Evolutionary conservation across 2,113 vertebrate species (phyloP).

Genomic region (Lophochroa leadbeateri): DNA sequence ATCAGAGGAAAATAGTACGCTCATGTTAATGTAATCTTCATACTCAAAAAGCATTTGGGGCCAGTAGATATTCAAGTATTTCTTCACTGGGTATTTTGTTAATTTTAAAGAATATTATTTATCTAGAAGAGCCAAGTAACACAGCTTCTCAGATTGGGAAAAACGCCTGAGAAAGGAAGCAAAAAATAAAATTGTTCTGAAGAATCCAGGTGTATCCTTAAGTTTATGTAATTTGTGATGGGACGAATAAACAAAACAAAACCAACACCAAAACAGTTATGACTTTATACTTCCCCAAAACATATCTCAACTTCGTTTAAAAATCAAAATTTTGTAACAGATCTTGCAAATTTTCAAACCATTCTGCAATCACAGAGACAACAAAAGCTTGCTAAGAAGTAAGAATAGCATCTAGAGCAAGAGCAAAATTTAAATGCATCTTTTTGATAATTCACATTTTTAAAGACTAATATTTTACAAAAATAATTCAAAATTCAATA

Average conservation of each 20-base stretch:
- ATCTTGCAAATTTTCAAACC: neutral
- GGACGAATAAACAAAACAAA: neutral
- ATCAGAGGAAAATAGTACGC: neutral
- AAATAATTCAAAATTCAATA: neutral
- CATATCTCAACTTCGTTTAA: neutral
- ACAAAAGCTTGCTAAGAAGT: neutral
- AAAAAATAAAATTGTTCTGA: neutral
- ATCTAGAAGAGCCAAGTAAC: slow-evolving; percentile 1
- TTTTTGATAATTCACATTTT: neutral
- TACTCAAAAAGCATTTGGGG: neutral
- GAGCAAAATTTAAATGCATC: neutral
- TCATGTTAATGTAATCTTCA: neutral
- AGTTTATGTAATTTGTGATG: neutral
- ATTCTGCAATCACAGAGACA: neutral
- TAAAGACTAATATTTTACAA: neutral
- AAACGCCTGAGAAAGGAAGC: neutral
- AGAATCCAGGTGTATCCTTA: neutral
- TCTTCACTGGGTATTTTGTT: slow-evolving; percentile 11
- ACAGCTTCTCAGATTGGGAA: neutral
- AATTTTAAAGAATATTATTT: slow-evolving; percentile 31
- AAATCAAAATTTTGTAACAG: neutral
- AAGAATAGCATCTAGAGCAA: neutral
- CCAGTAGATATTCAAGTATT: slow-evolving; percentile 12
- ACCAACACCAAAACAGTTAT: neutral
- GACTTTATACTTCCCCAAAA: neutral